Evolutionary conservation across 2,113 vertebrate species (phyloP), one percentile per base, ranked within the genome.

Genomic region (Heliornis fulica): DNA sequence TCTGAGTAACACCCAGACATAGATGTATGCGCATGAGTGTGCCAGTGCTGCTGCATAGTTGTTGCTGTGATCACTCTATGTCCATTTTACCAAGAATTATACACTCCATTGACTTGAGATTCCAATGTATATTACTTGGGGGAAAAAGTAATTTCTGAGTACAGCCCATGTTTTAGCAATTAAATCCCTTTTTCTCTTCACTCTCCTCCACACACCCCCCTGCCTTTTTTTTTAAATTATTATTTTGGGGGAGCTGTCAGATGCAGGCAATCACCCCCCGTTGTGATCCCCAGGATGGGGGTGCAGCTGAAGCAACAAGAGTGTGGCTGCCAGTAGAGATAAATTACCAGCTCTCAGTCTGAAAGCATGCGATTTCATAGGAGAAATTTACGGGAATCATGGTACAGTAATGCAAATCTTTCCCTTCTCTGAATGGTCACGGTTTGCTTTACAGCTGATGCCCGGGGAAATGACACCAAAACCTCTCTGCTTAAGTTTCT

Each of bases 21-120:
- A 69, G 21, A 22, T 23, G 48, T 0, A 0, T 65, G 22, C 48
- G 63, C 59, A 34, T 74, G 54, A 51, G 13, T 93, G 23, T 66
- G 60, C 78, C 59, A 36, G 26, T 41, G n/a, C 90, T 86, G 90
- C 69, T 48, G 46, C 75, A 48, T 59, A 32, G 95, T 94, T 97
- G 75, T 71, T 87, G 91, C 94, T 78, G 68, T 78, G 88, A 93
- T 90, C 91, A 45, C 57, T 89, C 84, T 80, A 41, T 64, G 93
- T 79, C 81, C 90, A 53, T 88, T 96, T 97, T 95, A 89, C 83
- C 90, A 90, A 77, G 79, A 96, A 96, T 96, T 84, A 92, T 45
- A 96, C 91, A 88, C 93, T 95, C 65, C 60, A 92, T 96, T 86
- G 91, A 72, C 83, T 97, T 78, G 87, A 97, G 84, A 97, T 95